A percentile compares a stretch with the other conserved stretches of the same genome.
These are phyloP conservation scores for Callospermophilus lateralis DNA, from an alignment of 2,113 vertebrate species.

Conservation along the genomic window DNA sequence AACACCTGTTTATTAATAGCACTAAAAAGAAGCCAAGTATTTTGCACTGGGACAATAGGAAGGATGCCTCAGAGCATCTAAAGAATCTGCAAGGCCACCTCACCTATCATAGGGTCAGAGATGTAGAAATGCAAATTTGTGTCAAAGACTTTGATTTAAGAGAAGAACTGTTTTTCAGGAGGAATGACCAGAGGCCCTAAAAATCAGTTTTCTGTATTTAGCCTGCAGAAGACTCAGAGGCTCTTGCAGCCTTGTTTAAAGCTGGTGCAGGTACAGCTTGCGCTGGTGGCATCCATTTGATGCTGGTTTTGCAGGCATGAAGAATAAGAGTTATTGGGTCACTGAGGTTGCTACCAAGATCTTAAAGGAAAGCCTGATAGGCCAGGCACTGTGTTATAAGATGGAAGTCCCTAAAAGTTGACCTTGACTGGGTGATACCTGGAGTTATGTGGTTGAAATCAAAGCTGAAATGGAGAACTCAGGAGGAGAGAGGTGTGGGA, in stretches of 20 bases:
- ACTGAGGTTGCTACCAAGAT: neutral
- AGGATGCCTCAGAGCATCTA: neutral
- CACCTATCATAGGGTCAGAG: neutral
- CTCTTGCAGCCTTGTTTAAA: neutral
- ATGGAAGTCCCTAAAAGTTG: neutral
- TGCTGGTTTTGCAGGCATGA: neutral
- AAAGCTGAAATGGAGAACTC: neutral
- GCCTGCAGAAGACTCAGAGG: neutral
- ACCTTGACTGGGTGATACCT: neutral
- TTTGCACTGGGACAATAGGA: neutral
- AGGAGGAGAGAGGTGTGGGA: neutral
- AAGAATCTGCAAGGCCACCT: neutral
- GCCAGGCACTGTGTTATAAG: neutral
- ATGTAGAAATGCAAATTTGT: neutral
- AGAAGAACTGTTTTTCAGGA: neutral
- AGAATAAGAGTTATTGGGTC: neutral
- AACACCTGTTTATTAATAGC: neutral
- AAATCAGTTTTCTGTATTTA: neutral
- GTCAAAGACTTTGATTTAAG: neutral
- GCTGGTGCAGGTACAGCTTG: neutral
- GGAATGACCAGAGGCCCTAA: neutral
- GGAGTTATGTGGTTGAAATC: neutral
- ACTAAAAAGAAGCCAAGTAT: neutral
- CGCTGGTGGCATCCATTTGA: neutral
- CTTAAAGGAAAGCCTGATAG: neutral